Percentiles rank a stretch among this genome's conserved stretches.
These are phyloP conservation scores for Nymphalis c-album DNA, from an alignment of 2,888 invertebrate genomes.

Conservation along the genomic window DNA sequence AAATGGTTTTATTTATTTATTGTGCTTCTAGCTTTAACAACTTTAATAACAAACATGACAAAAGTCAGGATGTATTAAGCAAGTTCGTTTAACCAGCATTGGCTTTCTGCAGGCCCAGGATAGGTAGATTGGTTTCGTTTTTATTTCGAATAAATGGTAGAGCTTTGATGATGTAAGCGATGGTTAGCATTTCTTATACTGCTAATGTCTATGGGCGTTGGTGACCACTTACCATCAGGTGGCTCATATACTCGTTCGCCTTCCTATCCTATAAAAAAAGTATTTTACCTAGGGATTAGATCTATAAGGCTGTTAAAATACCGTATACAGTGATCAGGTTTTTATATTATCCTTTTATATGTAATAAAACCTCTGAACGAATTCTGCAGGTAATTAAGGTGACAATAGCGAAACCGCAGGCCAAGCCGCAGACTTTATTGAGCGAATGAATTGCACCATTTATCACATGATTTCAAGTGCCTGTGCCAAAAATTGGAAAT, in stretches of 20 bases:
- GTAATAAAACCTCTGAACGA: background rate
- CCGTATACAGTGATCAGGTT: no score
- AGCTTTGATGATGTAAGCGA: no score
- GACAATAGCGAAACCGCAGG: slow-evolving; percentile 17
- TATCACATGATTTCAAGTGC: slow-evolving; percentile 11
- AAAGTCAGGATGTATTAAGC: background rate
- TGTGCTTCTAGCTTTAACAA: background rate
- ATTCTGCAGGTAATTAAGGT: slow-evolving; percentile 18
- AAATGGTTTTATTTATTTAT: slow-evolving; percentile 15
- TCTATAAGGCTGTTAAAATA: no score
- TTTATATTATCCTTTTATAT: background rate
- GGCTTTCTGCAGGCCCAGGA: no score
- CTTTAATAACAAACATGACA: background rate
- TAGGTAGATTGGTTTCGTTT: no score
- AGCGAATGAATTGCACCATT: slow-evolving; percentile 21
- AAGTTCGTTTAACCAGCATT: background rate
- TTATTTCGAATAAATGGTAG: no score
- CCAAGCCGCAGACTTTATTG: slow-evolving; percentile 17
- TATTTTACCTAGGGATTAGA: background rate
- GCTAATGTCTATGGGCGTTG: no score
- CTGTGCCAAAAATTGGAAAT: slow-evolving; percentile 3
- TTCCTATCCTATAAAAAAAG: background rate
- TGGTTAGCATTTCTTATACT: no score
- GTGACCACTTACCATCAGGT: no score
- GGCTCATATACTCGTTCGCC: no score